phyloP scores from a whole-genome alignment of 2,113 vertebrate species.

The Regulus satrapa region DNA sequence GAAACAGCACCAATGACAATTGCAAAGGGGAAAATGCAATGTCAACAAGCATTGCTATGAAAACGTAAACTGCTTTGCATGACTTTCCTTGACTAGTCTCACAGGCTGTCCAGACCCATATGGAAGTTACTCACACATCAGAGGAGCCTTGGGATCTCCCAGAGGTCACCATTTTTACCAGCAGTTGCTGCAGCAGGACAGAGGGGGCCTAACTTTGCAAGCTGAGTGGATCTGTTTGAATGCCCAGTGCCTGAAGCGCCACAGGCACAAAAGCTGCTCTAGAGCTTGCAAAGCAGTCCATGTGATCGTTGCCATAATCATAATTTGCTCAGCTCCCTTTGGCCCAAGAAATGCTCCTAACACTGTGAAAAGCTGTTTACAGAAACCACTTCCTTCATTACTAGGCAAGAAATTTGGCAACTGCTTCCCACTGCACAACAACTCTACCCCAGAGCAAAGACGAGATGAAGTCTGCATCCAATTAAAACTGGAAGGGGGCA shows the following conservation, averaged over 20 bases:
- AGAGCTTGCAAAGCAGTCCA: not conserved
- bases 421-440: not conserved
- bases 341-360: conserved; percentile 2
- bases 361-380: conserved; percentile 52
- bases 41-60: not conserved
- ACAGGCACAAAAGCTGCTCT: conserved; percentile 13
- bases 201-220: not conserved
- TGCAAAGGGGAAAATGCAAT: not conserved
- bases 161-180: not conserved
- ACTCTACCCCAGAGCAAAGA: conserved; percentile 30
- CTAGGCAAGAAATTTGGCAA: conserved; percentile 51
- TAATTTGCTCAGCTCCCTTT: not conserved
- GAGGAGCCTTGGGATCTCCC: not conserved
- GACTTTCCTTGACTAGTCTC: not conserved
- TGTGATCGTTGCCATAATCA: not conserved
- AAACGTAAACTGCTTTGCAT: fast-evolving
- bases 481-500: conserved; percentile 45
- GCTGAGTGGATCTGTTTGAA: not conserved
- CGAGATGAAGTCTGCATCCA: conserved; percentile 37
- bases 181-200: not conserved
- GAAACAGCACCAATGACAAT: not conserved
- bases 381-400: conserved; percentile 65
- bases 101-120: not conserved
- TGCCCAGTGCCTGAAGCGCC: not conserved
- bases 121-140: not conserved